A percentile compares a stretch with the other conserved stretches of the same genome.
These are phyloP conservation scores for Exaiptasia diaphana DNA, from an alignment of 64 coral and sea anemone species.

Conservation along the genomic window DNA sequence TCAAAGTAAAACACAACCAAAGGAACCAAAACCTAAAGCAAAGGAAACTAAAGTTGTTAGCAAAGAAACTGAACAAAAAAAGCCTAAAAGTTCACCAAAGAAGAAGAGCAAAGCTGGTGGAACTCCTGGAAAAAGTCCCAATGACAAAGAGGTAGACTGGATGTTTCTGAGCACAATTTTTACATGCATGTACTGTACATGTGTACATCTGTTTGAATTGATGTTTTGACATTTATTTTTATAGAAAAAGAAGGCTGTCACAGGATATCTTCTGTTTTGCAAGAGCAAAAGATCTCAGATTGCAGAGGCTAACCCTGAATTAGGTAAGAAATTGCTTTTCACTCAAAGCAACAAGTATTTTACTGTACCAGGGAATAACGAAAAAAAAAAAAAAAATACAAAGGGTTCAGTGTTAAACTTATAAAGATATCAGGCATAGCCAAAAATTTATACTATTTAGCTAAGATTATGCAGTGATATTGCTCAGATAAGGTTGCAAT, in stretches of 20 bases:
- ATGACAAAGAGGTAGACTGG: no score
- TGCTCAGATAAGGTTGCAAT: no score
- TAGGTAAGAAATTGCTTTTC: conserved; percentile 23
- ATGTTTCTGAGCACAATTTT: no score
- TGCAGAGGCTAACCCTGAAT: conserved; percentile 42
- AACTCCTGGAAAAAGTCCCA: conserved; percentile 4
- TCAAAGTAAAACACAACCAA: background rate
- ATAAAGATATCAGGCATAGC: no score
- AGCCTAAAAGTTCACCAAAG: background rate
- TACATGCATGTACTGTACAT: no score
- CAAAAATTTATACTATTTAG: background rate
- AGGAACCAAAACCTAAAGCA: background rate
- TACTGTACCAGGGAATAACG: background rate
- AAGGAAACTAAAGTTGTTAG: background rate
- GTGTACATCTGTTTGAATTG: no score
- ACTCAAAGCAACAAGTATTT: background rate
- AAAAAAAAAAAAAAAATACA: no score
- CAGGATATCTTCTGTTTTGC: conserved; percentile 54
- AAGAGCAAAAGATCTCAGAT: conserved; percentile 51
- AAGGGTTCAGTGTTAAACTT: no score
- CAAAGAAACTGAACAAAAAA: background rate
- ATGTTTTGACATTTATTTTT: no score
- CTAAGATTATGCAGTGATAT: background rate
- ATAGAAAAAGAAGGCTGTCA: conserved; percentile 33
- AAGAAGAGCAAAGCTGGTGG: background rate